A percentile compares a stretch with the other conserved stretches of the same genome.
Conservation (phyloP, 37 sponge, comb jelly and placozoan species). For the Lycopodina hypogea region DNA sequence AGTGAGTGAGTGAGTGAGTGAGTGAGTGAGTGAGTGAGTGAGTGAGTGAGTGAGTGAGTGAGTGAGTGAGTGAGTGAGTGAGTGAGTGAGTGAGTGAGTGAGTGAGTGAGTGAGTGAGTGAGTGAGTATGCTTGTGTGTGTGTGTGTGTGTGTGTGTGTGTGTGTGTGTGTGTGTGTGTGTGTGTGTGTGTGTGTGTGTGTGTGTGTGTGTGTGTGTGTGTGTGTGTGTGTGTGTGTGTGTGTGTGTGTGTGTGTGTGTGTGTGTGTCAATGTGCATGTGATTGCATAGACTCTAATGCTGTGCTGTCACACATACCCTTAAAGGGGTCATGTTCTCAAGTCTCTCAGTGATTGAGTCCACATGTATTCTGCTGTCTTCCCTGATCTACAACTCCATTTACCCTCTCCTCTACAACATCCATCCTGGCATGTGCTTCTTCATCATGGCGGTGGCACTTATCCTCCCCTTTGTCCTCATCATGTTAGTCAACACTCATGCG, state of each 20-base stretch:
- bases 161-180: not conserved
- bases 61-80: too few species aligned
- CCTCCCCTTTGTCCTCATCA: constrained; percentile 39
- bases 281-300: too few species aligned
- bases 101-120: too few species aligned
- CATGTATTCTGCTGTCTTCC: constrained; percentile 62
- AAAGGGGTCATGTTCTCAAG: constrained; percentile 77
- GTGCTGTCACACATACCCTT: not conserved
- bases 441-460: constrained; percentile 64
- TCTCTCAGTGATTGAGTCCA: constrained; percentile 46
- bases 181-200: too few species aligned
- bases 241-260: too few species aligned
- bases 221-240: too few species aligned
- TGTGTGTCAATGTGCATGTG: too few species aligned
- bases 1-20: not conserved
- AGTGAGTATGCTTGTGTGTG: too few species aligned
- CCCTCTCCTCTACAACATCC: constrained; percentile 41
- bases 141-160: not conserved
- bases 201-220: too few species aligned
- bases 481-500: constrained; percentile 43
- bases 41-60: too few species aligned
- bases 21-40: too few species aligned
- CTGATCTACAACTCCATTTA: constrained; percentile 73
- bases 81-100: too few species aligned
- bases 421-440: constrained; percentile 70